Base-by-base conservation (phyloP, 2,113 vertebrate genomes). In the Ammodytes marinus region DNA sequence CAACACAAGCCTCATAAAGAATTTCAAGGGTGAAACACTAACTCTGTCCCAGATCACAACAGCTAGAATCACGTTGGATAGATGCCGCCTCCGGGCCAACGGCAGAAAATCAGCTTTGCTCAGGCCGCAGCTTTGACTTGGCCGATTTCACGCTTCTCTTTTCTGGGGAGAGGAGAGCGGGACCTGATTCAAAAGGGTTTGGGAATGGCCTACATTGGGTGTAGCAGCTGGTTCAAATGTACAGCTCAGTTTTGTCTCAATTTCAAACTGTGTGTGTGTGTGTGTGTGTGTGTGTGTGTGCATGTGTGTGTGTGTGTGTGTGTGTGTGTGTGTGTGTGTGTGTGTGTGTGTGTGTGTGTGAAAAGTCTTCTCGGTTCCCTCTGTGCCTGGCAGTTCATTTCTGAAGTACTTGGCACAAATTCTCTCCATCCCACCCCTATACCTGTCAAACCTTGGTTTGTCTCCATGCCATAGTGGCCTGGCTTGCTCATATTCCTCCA, bases 121-220 rank as follows among this genome's bases (percentile, higher is more conserved):
- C 77, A 73, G 79, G 5, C 69, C 45, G 43, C 80, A 73, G 81
- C 74, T 90, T 84, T 86, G 77, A 88, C 79, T 86, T 74, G 67
- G 75, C 78, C 37, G 72, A 83, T 92, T 90, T 90, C 85, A 92
- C 9, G 71, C 86, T 79, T 81, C 55, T 73, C 58, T 79, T 83
- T 83, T 78, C 47, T 42, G 46, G 17, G 57, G 67, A 63, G 80
- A 58, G 65, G 76, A 69, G 81, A 79, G 77, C 37, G 35, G 75
- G 63, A 74, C 55, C 55, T 70, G 39, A 72, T 84, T 84, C 77
- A 42, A 47, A 74, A 61, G 60, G 74, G 73, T 86, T 80, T 81
- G 77, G 69, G 81, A 85, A 69, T 59, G 70, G 87, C 79, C 85
- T 72, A 61, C 59, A 74, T 60, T 58, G 79, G 82, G 79, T 77